Percentiles rank a stretch among this genome's conserved stretches.
phyloP scores from a whole-genome alignment of 2,113 vertebrate species.

The Platichthys stellatus region DNA sequence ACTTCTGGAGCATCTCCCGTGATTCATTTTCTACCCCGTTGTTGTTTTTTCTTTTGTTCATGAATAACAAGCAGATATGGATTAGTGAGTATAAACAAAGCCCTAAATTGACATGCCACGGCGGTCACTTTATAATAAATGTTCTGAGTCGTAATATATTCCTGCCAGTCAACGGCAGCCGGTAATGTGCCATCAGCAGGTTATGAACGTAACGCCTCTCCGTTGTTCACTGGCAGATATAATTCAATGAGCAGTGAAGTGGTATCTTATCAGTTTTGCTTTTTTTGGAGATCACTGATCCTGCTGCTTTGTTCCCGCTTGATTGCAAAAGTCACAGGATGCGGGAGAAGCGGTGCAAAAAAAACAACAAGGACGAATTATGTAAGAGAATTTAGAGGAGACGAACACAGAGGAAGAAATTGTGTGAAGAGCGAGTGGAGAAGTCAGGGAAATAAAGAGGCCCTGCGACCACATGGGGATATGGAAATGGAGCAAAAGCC shows the following conservation, averaged over 20 bases:
- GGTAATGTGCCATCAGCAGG: slow-evolving; percentile 49
- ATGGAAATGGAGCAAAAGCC: slow-evolving; percentile 34
- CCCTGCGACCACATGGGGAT: slow-evolving; percentile 22
- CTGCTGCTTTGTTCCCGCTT: slow-evolving; percentile 20
- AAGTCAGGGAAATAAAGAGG: slow-evolving; percentile 27
- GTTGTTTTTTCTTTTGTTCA: slow-evolving; percentile 55
- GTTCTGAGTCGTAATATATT: slow-evolving; percentile 48
- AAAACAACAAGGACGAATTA: slow-evolving; percentile 22
- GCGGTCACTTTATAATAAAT: slow-evolving; percentile 56
- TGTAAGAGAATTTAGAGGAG: slow-evolving; percentile 23
- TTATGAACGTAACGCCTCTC: slow-evolving; percentile 44
- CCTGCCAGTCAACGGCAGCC: slow-evolving; percentile 54
- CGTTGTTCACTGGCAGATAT: slow-evolving; percentile 37
- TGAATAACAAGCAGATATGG: slow-evolving; percentile 65
- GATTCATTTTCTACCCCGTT: slow-evolving; percentile 60
- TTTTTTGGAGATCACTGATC: slow-evolving; percentile 32
- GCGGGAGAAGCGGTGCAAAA: slow-evolving; percentile 5
- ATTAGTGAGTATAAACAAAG: slow-evolving; percentile 59
- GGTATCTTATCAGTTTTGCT: slow-evolving; percentile 50
- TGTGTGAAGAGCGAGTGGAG: slow-evolving; percentile 13
- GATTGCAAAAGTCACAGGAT: slow-evolving; percentile 34
- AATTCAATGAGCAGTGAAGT: slow-evolving; percentile 56
- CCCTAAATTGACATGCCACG: slow-evolving; percentile 49
- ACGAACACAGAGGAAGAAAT: not conserved
- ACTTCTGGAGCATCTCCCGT: slow-evolving; percentile 63